Evolutionary conservation across 2,113 vertebrate species (phyloP), one percentile per base, ranked within the genome.

Genomic region (Saguinus midas): DNA sequence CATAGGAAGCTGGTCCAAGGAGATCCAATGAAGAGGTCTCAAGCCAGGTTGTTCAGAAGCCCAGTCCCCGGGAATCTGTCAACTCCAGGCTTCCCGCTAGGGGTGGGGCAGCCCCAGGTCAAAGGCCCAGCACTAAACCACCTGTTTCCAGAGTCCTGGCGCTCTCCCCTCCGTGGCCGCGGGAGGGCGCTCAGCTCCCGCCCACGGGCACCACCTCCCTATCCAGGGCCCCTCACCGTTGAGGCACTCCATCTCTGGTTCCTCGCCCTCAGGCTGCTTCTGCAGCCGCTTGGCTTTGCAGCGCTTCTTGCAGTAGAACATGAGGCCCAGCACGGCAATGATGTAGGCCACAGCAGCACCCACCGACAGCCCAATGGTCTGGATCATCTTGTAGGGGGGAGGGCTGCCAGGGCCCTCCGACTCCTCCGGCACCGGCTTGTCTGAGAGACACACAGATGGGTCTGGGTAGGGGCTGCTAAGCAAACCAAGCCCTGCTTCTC

Each of bases 271-370:
- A 0, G 98, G 98, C 75, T 99, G 99, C 96, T 99, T 99, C 98
- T 99, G 99, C 97, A 99, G 97, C 13, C 99, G 98, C 96, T 99
- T 99, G 94, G 99, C 99, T 96, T 99, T 99, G 93, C 99, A 99
- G 43, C 99, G 98, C 97, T 99, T 99, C 98, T 99, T 99, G 97
- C 99, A 99, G 98, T 99, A 99, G 98, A 99, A 99, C 99, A 99
- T 99, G 98, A 99, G 99, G 45, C 99, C 99, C 96, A 99, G 98
- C 35, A 99, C 99, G 0, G 99, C 99, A 1, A 99, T 99, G 87
- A 99, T 99, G 97, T 99, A 99, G 17, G 99, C 99, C 81, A 99
- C 99, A 0, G 99, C 99, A 0, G 99, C 99, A 0, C 99, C 99
- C 97, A 99, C 99, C 0, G 99, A 99, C 79, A 99, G 99, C 6